Evolutionary conservation across 2,113 vertebrate genomes (phyloP).

Genomic region (Pithys albifrons): DNA sequence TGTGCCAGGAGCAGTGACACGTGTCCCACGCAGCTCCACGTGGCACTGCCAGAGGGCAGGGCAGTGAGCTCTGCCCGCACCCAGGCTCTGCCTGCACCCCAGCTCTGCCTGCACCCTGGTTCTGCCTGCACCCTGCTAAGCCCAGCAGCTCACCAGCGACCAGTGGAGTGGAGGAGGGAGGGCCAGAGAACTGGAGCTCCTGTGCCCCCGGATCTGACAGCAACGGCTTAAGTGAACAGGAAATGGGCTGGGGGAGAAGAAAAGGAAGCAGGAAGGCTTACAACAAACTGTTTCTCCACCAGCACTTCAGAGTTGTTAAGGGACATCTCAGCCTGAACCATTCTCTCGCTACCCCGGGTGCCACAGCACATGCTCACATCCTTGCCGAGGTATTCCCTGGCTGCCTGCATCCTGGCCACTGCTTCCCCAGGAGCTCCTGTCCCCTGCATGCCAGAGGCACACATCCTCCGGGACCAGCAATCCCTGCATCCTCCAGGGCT

Average conservation of each 20-base stretch:
- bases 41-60: background rate
- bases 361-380: background rate
- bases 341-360: background rate
- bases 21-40: background rate
- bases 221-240: background rate
- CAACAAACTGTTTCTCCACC: background rate
- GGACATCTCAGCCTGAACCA: background rate
- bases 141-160: background rate
- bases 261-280: background rate
- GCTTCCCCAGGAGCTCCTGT: background rate
- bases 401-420: background rate
- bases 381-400: background rate
- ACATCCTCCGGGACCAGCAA: background rate
- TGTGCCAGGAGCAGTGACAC: background rate
- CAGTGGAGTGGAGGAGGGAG: fast-evolving
- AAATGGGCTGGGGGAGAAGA: background rate
- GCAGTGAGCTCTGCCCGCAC: background rate
- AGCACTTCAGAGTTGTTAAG: background rate
- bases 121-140: background rate
- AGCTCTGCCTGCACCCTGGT: background rate
- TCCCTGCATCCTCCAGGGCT: background rate
- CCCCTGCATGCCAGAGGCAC: background rate
- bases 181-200: background rate
- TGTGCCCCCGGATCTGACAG: background rate
- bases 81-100: background rate